Conservation (phyloP, 2,797 vertebrate genomes). For the Xenentodon cancila region DNA sequence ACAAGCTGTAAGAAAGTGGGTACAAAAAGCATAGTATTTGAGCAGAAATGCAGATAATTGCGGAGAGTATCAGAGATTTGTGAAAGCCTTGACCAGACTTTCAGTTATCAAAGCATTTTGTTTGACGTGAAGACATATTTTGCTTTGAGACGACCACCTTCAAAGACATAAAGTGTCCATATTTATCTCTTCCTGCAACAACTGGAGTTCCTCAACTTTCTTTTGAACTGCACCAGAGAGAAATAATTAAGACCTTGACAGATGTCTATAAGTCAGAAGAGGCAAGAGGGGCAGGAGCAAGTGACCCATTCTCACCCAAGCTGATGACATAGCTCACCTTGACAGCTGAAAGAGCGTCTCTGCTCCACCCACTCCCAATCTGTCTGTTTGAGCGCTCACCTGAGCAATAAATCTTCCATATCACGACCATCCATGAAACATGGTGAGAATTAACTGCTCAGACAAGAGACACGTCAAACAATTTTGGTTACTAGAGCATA, state of each 20-base stretch:
- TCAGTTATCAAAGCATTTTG: too few relatives aligned
- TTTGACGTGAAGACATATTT: not conserved
- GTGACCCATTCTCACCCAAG: conserved; percentile 65
- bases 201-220: conserved; percentile 45
- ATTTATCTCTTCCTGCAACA: conserved; percentile 39
- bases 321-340: conserved; percentile 69
- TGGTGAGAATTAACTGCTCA: conserved; percentile 18
- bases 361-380: conserved; percentile 72
- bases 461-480: conserved; percentile 3
- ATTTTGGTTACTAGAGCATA: not conserved
- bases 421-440: conserved; percentile 49
- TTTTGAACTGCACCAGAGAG: conserved; percentile 62
- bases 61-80: not conserved
- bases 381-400: conserved; percentile 63
- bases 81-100: not conserved
- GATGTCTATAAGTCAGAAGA: conserved; percentile 67
- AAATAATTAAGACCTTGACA: conserved; percentile 74
- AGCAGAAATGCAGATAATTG: not conserved
- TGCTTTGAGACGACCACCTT: conserved; percentile 19
- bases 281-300: conserved; percentile 54
- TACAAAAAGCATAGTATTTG: too few relatives aligned
- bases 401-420: conserved; percentile 69
- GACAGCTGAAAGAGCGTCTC: conserved; percentile 71
- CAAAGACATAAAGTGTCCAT: conserved; percentile 29
- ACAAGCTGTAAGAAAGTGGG: too few relatives aligned